A percentile compares a stretch with the other conserved stretches of the same genome.
Evolutionary conservation across 2,888 invertebrate species (phyloP).

Genomic region (Sminthurinus aureus): DNA sequence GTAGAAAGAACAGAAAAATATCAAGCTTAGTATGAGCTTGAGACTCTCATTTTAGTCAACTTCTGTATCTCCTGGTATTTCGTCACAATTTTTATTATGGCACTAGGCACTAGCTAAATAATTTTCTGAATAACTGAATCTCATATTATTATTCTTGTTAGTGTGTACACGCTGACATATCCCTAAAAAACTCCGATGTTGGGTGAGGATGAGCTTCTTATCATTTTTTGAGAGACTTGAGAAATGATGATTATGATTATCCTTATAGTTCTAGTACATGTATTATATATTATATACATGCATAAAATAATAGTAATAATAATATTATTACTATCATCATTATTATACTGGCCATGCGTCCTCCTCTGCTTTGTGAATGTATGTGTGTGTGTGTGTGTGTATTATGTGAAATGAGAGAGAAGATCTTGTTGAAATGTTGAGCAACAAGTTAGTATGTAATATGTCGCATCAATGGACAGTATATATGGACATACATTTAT

Average conservation of each 20-base stretch:
- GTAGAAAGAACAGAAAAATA: too few relatives aligned
- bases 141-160: background rate
- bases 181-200: constrained; percentile 31
- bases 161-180: constrained; percentile 1
- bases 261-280: background rate
- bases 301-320: background rate
- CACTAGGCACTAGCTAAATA: constrained; percentile 17
- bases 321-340: too few relatives aligned
- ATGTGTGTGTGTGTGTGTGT: background rate
- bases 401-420: constrained; percentile 20
- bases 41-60: constrained; percentile 36
- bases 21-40: too few relatives aligned
- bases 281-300: background rate
- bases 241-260: constrained; percentile 36
- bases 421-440: constrained; percentile 30
- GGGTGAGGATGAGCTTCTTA: constrained; percentile 37
- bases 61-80: constrained; percentile 42
- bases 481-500: background rate
- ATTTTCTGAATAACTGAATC: constrained; percentile 8
- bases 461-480: background rate
- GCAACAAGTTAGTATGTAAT: constrained; percentile 24
- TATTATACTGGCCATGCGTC: constrained; percentile 1
- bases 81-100: constrained; percentile 19
- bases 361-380: background rate
- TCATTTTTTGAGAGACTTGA: constrained; percentile 32